Base-by-base conservation (phyloP, 1,140 invertebrate species). In the Limonius californicus region DNA sequence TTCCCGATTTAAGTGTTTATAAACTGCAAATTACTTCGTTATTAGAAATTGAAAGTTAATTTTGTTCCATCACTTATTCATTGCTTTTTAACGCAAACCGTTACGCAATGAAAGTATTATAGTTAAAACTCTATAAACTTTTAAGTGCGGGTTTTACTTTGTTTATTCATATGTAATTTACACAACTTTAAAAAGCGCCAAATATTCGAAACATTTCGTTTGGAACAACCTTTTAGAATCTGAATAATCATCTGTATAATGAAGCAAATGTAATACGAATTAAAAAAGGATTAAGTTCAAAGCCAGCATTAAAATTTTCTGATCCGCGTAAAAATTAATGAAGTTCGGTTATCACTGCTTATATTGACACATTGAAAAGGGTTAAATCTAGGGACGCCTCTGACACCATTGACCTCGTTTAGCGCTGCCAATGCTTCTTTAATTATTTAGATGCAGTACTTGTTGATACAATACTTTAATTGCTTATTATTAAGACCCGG, bases 231-330 rank as follows among this genome's bases (percentile, higher is more conserved):
- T n/a, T n/a, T n/a, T n/a, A n/a, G n/a, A n/a, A n/a, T n/a, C n/a
- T n/a, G n/a, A n/a, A n/a, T n/a, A n/a, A n/a, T n/a, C 15, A 43
- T 45, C 57, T n/a, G n/a, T 7, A 47, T 43, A 39, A 47, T 58
- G 27, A 58, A 39, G 35, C 42, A n/a, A 58, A 58, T 58, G 21
- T 58, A 45, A 45, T 45, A 58, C 30, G 43, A 27, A 58, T 45
- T 58, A 58, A 58, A 39, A 58, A 43, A 58, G 20, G 11, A 15
- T 43, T 43, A 43, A n/a, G 42, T 43, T 14, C 12, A 16, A 16
- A 43, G 23, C 9, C 23, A 27, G 9, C 23, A 27, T 27, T 27
- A 27, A 27, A 27, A 27, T 27, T 27, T 27, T 27, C 23, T 9
- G 23, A 27, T 9, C 3, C 9, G 3, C 9, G 23, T 3, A 27